These are phyloP conservation scores for Cyrtodaria siliqua DNA, from an alignment of 2,888 invertebrate genomes.

Conservation along the genomic window DNA sequence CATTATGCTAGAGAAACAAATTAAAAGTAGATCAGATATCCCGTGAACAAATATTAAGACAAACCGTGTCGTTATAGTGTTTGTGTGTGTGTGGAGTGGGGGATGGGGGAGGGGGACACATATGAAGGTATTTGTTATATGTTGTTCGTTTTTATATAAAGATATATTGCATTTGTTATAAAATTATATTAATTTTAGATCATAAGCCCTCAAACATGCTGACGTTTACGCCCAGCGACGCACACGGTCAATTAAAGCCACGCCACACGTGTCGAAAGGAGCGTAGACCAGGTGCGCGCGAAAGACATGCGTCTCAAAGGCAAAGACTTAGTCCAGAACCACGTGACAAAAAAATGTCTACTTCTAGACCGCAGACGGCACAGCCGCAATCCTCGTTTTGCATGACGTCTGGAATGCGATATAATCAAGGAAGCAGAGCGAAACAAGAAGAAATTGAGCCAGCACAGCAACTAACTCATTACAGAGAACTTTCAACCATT, in stretches of 20 bases:
- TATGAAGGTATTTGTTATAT: too few relatives aligned
- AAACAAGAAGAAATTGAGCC: slow-evolving; percentile 12
- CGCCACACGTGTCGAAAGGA: slow-evolving; percentile 45
- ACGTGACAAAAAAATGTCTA: neutral
- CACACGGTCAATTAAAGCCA: slow-evolving; percentile 28
- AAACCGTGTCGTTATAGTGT: too few relatives aligned
- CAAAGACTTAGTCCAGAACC: slow-evolving; percentile 20
- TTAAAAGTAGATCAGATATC: too few relatives aligned
- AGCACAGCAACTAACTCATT: slow-evolving; percentile 9
- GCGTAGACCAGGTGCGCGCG: slow-evolving; percentile 48
- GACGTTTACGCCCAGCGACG: slow-evolving; percentile 16
- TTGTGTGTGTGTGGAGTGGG: too few relatives aligned
- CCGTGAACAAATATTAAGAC: too few relatives aligned
- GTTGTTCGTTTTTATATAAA: too few relatives aligned
- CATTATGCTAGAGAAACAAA: too few relatives aligned
- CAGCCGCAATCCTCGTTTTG: slow-evolving; percentile 20
- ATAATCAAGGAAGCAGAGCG: slow-evolving; percentile 6
- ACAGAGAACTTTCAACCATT: slow-evolving; percentile 51
- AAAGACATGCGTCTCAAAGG: slow-evolving; percentile 44
- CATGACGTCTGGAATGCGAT: slow-evolving; percentile 28
- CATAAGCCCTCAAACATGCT: neutral
- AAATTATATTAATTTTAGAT: too few relatives aligned
- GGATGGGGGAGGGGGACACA: too few relatives aligned
- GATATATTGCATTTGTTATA: too few relatives aligned
- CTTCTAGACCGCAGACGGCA: neutral